phyloP scores from a whole-genome alignment of 1,140 invertebrate species.

The Halictus rubicundus region DNA sequence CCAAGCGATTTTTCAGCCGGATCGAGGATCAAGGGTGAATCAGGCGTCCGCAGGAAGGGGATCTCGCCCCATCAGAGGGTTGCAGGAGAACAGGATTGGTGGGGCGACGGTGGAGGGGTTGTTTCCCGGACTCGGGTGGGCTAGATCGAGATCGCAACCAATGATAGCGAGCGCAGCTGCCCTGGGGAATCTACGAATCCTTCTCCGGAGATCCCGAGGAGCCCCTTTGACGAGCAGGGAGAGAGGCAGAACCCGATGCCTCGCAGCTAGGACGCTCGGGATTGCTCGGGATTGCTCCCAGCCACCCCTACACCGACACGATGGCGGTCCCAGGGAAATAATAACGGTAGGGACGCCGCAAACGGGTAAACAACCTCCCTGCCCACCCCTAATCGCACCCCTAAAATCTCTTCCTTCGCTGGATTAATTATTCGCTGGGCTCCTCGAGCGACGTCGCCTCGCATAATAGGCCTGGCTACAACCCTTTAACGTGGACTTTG shows the following conservation, averaged over 20 bases:
- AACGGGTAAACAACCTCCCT: slow-evolving; percentile 1
- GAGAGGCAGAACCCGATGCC: background rate
- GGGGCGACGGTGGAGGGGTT: slow-evolving; percentile 74
- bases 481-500: too few relatives aligned
- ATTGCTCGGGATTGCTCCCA: slow-evolving; percentile 2
- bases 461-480: too few relatives aligned
- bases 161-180: slow-evolving; percentile 78
- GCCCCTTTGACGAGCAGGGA: slow-evolving; percentile 22
- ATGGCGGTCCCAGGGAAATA: background rate
- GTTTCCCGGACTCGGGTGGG: slow-evolving; percentile 71
- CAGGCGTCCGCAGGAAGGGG: too few relatives aligned
- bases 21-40: background rate
- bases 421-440: slow-evolving; percentile 10
- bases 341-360: background rate
- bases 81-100: slow-evolving; percentile 72
- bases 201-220: slow-evolving; percentile 26
- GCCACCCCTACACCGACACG: too few relatives aligned
- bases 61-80: slow-evolving; percentile 35
- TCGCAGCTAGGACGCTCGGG: background rate
- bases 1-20: background rate
- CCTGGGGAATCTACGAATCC: slow-evolving; percentile 53
- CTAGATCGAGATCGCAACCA: slow-evolving; percentile 77
- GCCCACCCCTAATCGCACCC: background rate
- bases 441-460: too few relatives aligned
- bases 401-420: background rate